phyloP scores from a whole-genome alignment of 2,888 invertebrate species.

The Smittia sp. region DNA sequence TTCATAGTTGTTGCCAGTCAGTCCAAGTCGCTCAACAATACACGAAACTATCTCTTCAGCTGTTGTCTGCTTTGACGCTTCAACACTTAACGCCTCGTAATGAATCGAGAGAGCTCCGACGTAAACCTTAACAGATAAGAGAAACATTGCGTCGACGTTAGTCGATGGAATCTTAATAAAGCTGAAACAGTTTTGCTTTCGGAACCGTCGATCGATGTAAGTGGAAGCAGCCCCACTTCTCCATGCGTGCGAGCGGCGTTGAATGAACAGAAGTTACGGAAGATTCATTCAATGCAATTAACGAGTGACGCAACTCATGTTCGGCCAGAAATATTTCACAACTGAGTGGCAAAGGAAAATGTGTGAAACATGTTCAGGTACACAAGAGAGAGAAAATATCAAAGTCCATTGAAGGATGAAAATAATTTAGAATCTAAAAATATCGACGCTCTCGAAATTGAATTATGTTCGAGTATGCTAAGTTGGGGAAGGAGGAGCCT shows the following conservation, averaged over 20 bases:
- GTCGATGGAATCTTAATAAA: neutral
- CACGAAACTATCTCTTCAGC: slow-evolving; percentile 88
- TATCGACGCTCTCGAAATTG: neutral
- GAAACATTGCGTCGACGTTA: slow-evolving; percentile 10
- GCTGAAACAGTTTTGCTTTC: neutral
- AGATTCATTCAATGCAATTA: too few relatives aligned
- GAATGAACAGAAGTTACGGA: too few relatives aligned
- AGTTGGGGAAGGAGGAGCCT: neutral
- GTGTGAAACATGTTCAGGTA: slow-evolving; percentile 8
- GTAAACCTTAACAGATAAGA: slow-evolving; percentile 64
- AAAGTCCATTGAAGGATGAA: neutral
- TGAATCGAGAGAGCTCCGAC: slow-evolving; percentile 83
- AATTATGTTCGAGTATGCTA: neutral
- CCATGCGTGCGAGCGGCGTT: too few relatives aligned
- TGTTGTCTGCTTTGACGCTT: slow-evolving; percentile 88
- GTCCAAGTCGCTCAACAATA: slow-evolving; percentile 71
- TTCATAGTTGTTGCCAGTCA: slow-evolving; percentile 70
- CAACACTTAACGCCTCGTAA: slow-evolving; percentile 85
- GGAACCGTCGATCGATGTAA: neutral
- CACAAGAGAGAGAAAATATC: neutral
- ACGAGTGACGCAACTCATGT: too few relatives aligned
- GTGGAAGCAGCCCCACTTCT: neutral
- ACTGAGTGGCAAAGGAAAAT: neutral
- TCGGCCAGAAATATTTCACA: too few relatives aligned
- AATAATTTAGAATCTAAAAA: neutral